Base-by-base conservation (phyloP, 2,888 invertebrate genomes). In the Aporophyla nigra region DNA sequence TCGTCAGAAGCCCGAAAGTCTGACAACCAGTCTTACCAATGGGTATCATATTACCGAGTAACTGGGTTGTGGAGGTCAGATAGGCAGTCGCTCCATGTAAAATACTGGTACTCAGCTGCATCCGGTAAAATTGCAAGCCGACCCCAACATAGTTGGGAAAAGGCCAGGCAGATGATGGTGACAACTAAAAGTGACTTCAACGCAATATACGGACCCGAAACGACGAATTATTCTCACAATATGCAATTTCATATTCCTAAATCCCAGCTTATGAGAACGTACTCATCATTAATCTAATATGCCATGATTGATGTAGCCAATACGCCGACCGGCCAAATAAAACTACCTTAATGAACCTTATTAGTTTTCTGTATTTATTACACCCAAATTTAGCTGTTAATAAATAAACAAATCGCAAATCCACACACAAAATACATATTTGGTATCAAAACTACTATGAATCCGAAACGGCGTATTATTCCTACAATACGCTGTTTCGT, bases 381-480 rank as follows among this genome's bases (percentile, higher is more conserved):
- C n/a, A n/a, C 10, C 2, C 14, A 40, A 53, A 56, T 58, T 19
- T 7, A 5, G 5, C 9, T n/a, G 5, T 43, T 14, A 21, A 9
- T 16, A 33, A 51, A 66, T 21, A 51, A 59, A 71, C 12, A 19
- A 49, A 56, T 61, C 14, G 6, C 40, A 69, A 65, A 61, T 72
- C 46, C 33, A 46, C 33, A 46, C 33, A 54, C 56, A 33, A 62
- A 73, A 80, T 33, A 9, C 59, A 59, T 61, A 65, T 54, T 72
- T n/a, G 27, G 14, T 24, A 19, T n/a, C 65, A 33, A 61, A 80
- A 80, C 80, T 54, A 69, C 7, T 51, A 56, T 53, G 5, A 27
- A 56, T 12, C 16, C 74, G 59, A 70, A 71, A 82, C 56, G 56
- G 80, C 84, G 81, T 73, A 69, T 63, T 73, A 68, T 70, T 80